Evolutionary conservation across 2,888 invertebrate species (phyloP).

Genomic region (Lithodes maja): DNA sequence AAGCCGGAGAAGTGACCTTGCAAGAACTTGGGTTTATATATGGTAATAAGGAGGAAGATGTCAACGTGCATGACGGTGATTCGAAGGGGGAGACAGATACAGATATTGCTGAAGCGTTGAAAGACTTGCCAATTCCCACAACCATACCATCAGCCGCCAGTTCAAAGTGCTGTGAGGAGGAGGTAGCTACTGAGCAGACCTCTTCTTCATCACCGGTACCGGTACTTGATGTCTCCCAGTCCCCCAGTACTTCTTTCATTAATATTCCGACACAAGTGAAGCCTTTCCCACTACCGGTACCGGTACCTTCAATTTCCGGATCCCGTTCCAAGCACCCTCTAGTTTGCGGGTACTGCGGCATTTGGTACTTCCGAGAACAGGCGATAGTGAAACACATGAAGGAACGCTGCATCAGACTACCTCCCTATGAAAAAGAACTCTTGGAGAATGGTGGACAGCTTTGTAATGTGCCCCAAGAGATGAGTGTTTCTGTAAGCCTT

Average conservation of each 20-base stretch:
- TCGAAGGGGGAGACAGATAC: not conserved
- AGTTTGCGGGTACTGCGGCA: constrained; percentile 55
- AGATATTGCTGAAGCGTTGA: not conserved
- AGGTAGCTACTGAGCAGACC: not conserved
- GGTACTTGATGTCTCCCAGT: not conserved
- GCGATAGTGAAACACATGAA: constrained; percentile 55
- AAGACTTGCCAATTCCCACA: not conserved
- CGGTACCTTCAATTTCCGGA: not conserved
- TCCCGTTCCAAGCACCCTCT: constrained; percentile 44
- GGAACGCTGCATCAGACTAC: constrained; percentile 51
- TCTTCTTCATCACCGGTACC: not conserved
- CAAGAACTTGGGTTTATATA: constrained; percentile 45
- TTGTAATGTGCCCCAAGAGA: constrained; percentile 37
- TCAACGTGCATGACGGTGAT: not conserved
- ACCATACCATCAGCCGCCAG: not conserved
- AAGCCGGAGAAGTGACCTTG: constrained; percentile 37
- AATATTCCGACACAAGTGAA: not conserved
- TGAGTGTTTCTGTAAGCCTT: not conserved
- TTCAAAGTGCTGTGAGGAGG: not conserved
- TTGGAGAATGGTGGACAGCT: constrained; percentile 24
- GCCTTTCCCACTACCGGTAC: constrained; percentile 17
- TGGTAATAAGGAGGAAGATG: not conserved
- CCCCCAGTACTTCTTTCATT: not conserved
- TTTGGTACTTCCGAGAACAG: constrained; percentile 55
- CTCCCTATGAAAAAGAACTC: constrained; percentile 38